These are phyloP conservation scores for Montifringilla adamsi DNA, from an alignment of 2,113 vertebrate species.

Conservation along the genomic window DNA sequence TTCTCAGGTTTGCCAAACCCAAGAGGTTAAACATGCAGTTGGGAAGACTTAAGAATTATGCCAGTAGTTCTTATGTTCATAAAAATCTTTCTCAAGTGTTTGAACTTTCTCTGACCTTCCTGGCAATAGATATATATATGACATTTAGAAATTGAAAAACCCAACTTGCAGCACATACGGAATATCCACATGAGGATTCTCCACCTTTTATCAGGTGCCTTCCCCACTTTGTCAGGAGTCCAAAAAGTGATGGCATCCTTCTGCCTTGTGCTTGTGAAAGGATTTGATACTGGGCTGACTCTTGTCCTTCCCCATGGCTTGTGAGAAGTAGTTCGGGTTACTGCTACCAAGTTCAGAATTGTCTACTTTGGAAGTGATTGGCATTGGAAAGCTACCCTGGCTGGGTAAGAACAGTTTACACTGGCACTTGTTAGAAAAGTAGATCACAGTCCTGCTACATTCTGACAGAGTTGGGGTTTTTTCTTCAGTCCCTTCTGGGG, in stretches of 20 bases:
- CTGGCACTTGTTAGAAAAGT: neutral
- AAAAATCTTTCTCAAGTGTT: neutral
- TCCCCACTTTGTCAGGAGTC: neutral
- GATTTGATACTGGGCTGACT: neutral
- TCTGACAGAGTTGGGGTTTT: neutral
- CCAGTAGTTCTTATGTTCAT: neutral
- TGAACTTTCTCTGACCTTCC: neutral
- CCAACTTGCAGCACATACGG: neutral
- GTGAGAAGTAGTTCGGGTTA: neutral
- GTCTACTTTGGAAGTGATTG: rapidly evolving
- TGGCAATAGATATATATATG: neutral
- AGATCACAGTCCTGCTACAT: neutral
- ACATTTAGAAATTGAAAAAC: neutral
- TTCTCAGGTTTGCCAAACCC: neutral
- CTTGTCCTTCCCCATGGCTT: neutral
- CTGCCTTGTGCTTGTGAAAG: neutral
- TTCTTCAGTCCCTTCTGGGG: neutral
- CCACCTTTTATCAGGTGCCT: neutral
- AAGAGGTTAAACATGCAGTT: neutral
- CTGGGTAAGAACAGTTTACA: neutral
- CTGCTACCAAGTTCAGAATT: neutral
- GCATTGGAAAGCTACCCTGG: neutral
- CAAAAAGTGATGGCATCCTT: neutral
- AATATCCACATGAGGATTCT: neutral
- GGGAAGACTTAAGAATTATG: neutral